Base-by-base conservation (phyloP, 2,888 invertebrate species). In the Sminthurides aquaticus region DNA sequence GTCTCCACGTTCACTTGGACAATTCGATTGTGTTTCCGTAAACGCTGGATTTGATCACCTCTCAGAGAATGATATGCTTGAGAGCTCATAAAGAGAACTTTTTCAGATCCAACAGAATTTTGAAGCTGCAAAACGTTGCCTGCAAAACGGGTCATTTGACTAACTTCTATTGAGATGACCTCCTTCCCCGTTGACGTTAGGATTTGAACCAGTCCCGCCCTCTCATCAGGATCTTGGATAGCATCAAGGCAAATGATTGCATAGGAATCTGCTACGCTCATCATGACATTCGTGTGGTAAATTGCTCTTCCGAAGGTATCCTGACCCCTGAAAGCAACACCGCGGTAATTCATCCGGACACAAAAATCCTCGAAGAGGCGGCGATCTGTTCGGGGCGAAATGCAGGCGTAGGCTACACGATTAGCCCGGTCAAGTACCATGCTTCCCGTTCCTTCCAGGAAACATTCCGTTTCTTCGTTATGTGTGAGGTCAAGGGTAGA, bases 231-330 rank as follows among this genome's bases (percentile, higher is more conserved):
- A 26, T 65, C 57, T 1, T 28, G n/a, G 57, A 73, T 66, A 3
- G 70, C 34, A 0, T 72, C 71, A 3, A 71, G 27, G 49, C 73
- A 73, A 29, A 73, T 57, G 8, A 72, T 54, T 5, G 66, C 68
- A 55, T 66, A 72, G n/a, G 60, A 49, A 25, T 70, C 68, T 8
- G 66, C 70, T 20, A 72, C 28, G 15, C 66, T 61, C 69, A 73
- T 69, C 68, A 73, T 68, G 3, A 72, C 70, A 64, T 73, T 72
- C 11, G 73, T 72, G 61, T 73, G 73, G 49, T 73, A 73, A 55
- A 69, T 67, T 2, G 65, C 60, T 25, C 60, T 29, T 2, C 68
- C 69, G 15, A 56, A 49, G 22, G 67, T 49, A 58, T 70, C 72
- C n/a, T 60, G 3, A 1, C 67, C 65, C 1, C 25, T 24, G 54